Conservation (phyloP, 2,113 vertebrate genomes). For the Turdus rufiventris region DNA sequence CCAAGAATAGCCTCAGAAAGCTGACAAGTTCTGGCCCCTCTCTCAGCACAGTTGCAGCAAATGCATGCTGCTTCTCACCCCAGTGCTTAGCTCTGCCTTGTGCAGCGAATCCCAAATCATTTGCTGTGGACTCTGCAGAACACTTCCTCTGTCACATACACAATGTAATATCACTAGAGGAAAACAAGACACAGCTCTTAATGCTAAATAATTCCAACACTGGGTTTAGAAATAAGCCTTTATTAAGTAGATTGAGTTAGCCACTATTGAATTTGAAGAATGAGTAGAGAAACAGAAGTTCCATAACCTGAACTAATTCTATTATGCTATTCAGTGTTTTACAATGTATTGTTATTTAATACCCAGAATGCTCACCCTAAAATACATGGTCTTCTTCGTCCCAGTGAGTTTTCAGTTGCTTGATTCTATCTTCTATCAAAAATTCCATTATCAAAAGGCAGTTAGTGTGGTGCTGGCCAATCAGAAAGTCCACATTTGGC, state of each 20-base stretch:
- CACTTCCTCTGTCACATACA: background rate
- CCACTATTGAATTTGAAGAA: background rate
- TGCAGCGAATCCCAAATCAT: background rate
- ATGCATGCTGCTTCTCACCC: background rate
- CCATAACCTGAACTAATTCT: background rate
- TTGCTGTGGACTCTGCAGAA: background rate
- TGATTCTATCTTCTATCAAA: background rate
- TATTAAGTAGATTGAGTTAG: slow-evolving; percentile 24
- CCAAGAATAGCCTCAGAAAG: background rate
- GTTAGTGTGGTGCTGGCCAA: background rate
- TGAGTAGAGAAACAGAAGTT: background rate
- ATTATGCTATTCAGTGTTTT: background rate
- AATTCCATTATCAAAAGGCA: background rate
- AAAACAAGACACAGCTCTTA: background rate
- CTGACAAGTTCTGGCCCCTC: background rate
- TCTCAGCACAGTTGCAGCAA: background rate
- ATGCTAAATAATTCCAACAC: background rate
- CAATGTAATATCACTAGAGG: background rate
- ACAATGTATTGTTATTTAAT: background rate
- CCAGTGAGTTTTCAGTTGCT: background rate
- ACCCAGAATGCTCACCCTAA: background rate
- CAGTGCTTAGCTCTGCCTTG: background rate
- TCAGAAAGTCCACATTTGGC: background rate
- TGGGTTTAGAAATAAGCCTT: slow-evolving; percentile 22
- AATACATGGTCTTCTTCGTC: background rate